Percentiles rank a stretch among this genome's conserved stretches.
Conservation (phyloP, 1,140 invertebrate species). For the Rhynchophorus ferrugineus region DNA sequence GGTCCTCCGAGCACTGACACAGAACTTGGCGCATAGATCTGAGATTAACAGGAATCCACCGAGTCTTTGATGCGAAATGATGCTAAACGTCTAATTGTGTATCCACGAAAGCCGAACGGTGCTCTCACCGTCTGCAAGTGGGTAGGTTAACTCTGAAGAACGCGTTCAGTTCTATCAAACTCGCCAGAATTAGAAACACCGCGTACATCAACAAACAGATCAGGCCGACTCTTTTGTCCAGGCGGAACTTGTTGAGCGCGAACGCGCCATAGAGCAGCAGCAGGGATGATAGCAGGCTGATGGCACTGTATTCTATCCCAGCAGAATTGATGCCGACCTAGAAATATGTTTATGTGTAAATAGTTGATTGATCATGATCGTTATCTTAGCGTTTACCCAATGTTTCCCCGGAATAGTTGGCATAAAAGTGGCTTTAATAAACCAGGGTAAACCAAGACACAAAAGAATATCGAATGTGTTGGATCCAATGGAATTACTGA, state of each 20-base stretch:
- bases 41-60: too few relatives aligned
- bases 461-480: slow-evolving; percentile 83
- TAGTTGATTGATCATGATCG: neutral
- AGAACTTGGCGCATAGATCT: too few relatives aligned
- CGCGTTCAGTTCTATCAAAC: slow-evolving; percentile 78
- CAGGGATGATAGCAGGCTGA: slow-evolving; percentile 69
- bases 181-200: slow-evolving; percentile 69
- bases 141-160: slow-evolving; percentile 80
- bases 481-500: slow-evolving; percentile 83
- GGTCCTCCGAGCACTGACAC: too few relatives aligned
- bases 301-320: slow-evolving; percentile 73
- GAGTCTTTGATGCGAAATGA: too few relatives aligned
- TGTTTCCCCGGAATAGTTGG: slow-evolving; percentile 62
- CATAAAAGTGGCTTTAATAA: slow-evolving; percentile 73
- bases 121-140: slow-evolving; percentile 50
- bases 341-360: slow-evolving; percentile 1
- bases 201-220: slow-evolving; percentile 71
- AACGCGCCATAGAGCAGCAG: slow-evolving; percentile 69
- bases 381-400: slow-evolving; percentile 42
- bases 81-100: too few relatives aligned
- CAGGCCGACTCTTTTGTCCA: slow-evolving; percentile 69
- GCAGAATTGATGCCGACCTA: slow-evolving; percentile 63
- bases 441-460: slow-evolving; percentile 77
- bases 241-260: slow-evolving; percentile 67
- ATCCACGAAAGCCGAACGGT: too few relatives aligned